Evolutionary conservation across 2,888 invertebrate species (phyloP).

Genomic region (Agrochola litura): DNA sequence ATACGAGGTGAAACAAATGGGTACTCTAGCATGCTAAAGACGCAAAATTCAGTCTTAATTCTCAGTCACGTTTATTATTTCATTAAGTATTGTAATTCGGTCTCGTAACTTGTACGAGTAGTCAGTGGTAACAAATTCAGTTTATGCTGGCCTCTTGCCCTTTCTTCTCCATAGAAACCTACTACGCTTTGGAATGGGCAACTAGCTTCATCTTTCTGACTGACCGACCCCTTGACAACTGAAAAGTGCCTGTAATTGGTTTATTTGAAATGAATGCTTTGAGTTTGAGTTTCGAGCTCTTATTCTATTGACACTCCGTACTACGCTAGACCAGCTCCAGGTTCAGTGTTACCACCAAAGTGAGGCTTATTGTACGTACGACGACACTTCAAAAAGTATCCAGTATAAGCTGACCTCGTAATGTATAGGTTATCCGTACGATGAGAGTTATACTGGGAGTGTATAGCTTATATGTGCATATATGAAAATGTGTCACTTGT

Average conservation of each 20-base stretch:
- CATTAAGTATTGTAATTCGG: too few relatives aligned
- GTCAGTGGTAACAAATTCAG: background rate
- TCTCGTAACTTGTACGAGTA: too few relatives aligned
- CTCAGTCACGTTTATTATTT: too few relatives aligned
- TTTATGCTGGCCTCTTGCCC: background rate
- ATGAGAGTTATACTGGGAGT: too few relatives aligned
- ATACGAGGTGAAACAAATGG: too few relatives aligned
- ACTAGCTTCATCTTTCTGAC: background rate
- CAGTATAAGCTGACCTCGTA: background rate
- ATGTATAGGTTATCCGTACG: background rate
- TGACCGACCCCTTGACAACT: too few relatives aligned
- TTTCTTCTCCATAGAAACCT: background rate
- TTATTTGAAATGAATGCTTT: background rate
- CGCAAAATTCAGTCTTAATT: too few relatives aligned
- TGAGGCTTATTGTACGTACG: background rate
- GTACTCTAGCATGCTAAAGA: too few relatives aligned
- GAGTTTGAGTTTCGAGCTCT: background rate
- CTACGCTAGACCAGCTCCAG: background rate
- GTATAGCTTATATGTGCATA: background rate
- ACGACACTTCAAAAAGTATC: background rate
- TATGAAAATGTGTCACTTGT: conserved; percentile 47
- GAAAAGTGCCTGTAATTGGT: too few relatives aligned
- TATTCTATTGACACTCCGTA: background rate
- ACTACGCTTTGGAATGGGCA: background rate
- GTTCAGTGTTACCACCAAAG: background rate